Conservation (phyloP, 2,888 invertebrate genomes). For the Cabera pusaria region DNA sequence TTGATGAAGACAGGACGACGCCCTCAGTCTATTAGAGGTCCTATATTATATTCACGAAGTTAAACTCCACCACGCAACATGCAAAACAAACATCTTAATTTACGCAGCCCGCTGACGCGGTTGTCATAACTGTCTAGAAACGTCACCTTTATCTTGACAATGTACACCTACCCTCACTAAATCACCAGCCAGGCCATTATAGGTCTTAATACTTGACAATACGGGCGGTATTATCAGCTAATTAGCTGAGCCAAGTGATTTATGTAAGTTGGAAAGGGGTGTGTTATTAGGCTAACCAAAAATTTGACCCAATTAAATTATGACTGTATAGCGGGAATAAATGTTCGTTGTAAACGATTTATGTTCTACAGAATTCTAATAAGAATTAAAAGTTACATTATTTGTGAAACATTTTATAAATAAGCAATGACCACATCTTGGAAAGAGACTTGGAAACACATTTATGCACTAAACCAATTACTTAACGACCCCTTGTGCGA, state of each 20-base stretch:
- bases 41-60: conserved; percentile 14
- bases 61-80: conserved; percentile 11
- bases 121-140: conserved; percentile 42
- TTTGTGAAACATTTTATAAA: too few relatives aligned
- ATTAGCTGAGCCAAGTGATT: conserved; percentile 17
- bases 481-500: too few relatives aligned
- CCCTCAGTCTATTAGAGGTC: too few relatives aligned
- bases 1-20: conserved; percentile 4
- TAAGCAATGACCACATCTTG: too few relatives aligned
- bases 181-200: conserved; percentile 12
- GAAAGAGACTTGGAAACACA: too few relatives aligned
- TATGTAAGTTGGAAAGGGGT: conserved; percentile 13
- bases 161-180: conserved; percentile 13
- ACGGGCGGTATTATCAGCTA: conserved; percentile 17
- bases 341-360: conserved; percentile 13
- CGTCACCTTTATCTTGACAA: conserved; percentile 37
- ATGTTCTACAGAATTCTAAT: conserved; percentile 8
- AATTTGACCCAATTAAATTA: conserved; percentile 28
- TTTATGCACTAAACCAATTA: too few relatives aligned
- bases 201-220: conserved; percentile 22
- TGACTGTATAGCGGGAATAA: conserved; percentile 13
- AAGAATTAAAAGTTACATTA: too few relatives aligned
- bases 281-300: conserved; percentile 40
- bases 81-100: conserved; percentile 26
- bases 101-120: conserved; percentile 34